Percentiles rank a stretch among this genome's conserved stretches.
Conservation (phyloP, 2,113 vertebrate species). For the Silurus asotus region DNA sequence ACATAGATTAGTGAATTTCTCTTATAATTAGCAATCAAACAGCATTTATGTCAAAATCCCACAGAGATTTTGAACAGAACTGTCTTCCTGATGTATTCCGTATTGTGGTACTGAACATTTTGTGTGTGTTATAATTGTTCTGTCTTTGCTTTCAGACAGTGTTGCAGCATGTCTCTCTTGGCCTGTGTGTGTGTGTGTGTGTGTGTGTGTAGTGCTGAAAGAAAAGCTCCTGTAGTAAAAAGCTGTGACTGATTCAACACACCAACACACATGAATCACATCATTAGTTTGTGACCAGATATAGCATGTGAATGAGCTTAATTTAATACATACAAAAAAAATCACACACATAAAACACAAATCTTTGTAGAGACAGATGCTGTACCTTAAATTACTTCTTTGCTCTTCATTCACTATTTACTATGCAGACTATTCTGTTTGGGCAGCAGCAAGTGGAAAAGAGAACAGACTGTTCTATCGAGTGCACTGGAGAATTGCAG, state of each 20-base stretch:
- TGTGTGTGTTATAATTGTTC: conserved; percentile 11
- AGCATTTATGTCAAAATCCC: conserved; percentile 4
- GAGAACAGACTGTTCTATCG: neutral
- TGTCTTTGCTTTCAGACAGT: neutral
- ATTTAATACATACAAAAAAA: neutral
- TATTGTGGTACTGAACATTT: neutral
- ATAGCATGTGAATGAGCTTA: neutral
- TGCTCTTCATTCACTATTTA: neutral
- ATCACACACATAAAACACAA: neutral
- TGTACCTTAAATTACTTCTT: neutral
- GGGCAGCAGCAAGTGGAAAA: neutral
- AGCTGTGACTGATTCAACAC: neutral
- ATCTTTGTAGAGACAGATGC: neutral
- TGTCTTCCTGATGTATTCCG: neutral
- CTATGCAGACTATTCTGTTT: neutral
- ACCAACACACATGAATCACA: neutral
- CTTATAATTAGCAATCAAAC: conserved; percentile 5
- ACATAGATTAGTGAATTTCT: conserved; percentile 18
- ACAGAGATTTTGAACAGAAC: conserved; percentile 19
- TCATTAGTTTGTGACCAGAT: neutral
- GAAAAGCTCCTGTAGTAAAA: conserved; percentile 12
- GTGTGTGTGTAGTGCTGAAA: conserved; percentile 16
- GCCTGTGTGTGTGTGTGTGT: neutral
- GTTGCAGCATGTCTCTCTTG: neutral
- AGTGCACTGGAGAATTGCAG: neutral